A percentile compares a stretch with the other conserved stretches of the same genome.
Evolutionary conservation across 2,888 invertebrate species (phyloP).

Genomic region (Eucriotettix oculatus): DNA sequence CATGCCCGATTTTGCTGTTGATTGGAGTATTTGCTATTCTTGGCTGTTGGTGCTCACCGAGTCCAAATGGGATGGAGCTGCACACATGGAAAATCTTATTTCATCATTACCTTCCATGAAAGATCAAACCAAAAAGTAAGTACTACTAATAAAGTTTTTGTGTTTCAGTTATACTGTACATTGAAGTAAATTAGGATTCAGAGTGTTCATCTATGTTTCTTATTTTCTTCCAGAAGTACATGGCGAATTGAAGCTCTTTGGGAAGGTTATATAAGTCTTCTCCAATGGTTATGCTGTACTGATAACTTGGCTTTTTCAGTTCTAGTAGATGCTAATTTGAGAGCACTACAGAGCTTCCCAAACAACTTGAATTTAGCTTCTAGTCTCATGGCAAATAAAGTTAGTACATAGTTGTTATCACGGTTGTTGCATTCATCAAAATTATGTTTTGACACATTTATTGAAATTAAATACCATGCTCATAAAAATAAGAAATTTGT

Average conservation of each 20-base stretch:
- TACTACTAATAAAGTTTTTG: too few species aligned
- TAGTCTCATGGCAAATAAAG: constrained; percentile 31
- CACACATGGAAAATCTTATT: background rate
- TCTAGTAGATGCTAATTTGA: constrained; percentile 25
- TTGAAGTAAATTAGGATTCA: too few species aligned
- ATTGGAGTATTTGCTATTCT: background rate
- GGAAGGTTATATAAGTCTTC: background rate
- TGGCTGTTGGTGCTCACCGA: background rate
- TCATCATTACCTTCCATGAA: too few species aligned
- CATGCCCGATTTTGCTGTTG: background rate
- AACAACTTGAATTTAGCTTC: constrained; percentile 40
- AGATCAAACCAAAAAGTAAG: too few species aligned
- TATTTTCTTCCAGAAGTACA: background rate
- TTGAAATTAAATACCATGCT: too few species aligned
- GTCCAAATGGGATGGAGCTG: background rate
- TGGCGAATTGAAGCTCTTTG: background rate
- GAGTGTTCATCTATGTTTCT: background rate
- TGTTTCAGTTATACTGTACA: too few species aligned
- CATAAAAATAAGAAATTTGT: too few species aligned
- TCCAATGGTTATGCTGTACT: constrained; percentile 5
- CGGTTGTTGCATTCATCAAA: too few species aligned
- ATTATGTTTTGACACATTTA: too few species aligned
- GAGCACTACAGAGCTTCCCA: constrained; percentile 32
- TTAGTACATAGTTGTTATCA: constrained; percentile 13
- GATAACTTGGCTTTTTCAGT: constrained; percentile 23